Conservation (phyloP, 2,113 vertebrate genomes). For the Saiga tatarica region DNA sequence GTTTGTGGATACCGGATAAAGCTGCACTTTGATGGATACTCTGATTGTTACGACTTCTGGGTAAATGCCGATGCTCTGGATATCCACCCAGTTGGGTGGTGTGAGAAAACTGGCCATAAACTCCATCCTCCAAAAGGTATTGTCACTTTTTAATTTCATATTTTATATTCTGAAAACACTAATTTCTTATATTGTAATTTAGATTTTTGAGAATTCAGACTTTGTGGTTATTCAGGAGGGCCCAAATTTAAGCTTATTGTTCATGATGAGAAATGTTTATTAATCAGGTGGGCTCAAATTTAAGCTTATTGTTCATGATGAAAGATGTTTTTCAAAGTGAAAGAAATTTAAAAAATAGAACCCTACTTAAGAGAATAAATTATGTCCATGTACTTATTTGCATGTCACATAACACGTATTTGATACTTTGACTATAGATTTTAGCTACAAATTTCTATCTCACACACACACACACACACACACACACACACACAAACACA, state of each 20-base stretch:
- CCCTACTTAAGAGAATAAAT: background rate
- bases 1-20: constrained; percentile 89
- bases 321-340: background rate
- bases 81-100: constrained; percentile 90
- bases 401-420: background rate
- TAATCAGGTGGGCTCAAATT: background rate
- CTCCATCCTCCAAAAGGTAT: constrained; percentile 90
- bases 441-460: background rate
- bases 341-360: background rate
- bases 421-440: background rate
- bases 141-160: background rate
- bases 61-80: constrained; percentile 89
- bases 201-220: constrained; percentile 2
- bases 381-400: background rate
- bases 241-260: background rate
- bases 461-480: background rate
- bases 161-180: background rate
- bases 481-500: background rate
- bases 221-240: background rate
- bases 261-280: background rate
- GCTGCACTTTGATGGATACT: constrained; percentile 89
- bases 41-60: constrained; percentile 91
- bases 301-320: background rate
- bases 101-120: constrained; percentile 90
- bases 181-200: background rate